Conservation (phyloP, 2,797 vertebrate genomes). For the Spheniscus humboldti region DNA sequence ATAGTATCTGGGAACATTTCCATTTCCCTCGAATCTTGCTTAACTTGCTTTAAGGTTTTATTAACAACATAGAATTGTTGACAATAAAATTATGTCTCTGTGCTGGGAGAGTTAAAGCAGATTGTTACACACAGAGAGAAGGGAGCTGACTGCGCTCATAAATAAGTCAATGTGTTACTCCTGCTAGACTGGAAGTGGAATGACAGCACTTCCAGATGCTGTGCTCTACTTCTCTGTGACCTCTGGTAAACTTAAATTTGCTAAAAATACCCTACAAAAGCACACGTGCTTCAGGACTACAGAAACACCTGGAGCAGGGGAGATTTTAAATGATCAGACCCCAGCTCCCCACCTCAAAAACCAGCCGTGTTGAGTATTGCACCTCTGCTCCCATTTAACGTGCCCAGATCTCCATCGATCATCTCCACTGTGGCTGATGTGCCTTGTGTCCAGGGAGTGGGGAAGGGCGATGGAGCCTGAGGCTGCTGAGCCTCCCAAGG, state of each 20-base stretch:
- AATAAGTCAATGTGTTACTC: slow-evolving; percentile 71
- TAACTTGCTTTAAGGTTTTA: neutral
- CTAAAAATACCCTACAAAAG: slow-evolving; percentile 54
- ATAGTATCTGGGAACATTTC: neutral
- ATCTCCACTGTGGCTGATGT: rapidly evolving
- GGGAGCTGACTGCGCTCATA: slow-evolving; percentile 55
- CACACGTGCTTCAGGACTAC: slow-evolving; percentile 3
- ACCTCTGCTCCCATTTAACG: rapidly evolving
- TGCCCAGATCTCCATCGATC: neutral
- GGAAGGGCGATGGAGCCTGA: neutral
- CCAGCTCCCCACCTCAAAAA: neutral
- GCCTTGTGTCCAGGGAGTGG: neutral
- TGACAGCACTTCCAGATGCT: slow-evolving; percentile 55
- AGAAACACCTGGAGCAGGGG: neutral
- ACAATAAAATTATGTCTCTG: slow-evolving; percentile 5
- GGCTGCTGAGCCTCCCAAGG: neutral
- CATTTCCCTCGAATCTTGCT: neutral
- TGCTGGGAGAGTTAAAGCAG: slow-evolving; percentile 10
- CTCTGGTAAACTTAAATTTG: neutral
- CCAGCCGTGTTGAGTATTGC: neutral
- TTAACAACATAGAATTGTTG: neutral
- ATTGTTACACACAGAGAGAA: slow-evolving; percentile 9
- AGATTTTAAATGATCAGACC: neutral
- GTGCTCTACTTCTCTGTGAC: slow-evolving; percentile 41
- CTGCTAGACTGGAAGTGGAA: slow-evolving; percentile 60